A percentile compares a stretch with the other conserved stretches of the same genome.
Conservation (phyloP, 2,113 vertebrate species). For the Ictalurus furcatus region DNA sequence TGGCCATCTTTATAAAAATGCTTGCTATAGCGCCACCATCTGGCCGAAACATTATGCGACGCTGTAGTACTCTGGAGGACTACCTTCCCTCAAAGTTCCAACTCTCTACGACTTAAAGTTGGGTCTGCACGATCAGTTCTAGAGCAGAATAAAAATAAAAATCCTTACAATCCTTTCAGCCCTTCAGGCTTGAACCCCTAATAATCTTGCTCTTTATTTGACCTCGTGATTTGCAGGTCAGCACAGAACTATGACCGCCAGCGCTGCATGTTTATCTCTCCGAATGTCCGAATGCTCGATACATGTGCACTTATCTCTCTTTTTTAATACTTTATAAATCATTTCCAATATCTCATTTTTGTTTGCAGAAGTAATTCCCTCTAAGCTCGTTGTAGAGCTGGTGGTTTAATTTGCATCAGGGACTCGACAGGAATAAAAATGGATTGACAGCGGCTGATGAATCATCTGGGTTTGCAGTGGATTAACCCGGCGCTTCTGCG, state of each 20-base stretch:
- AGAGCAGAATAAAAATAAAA: too few relatives aligned
- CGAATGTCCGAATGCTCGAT: conserved; percentile 34
- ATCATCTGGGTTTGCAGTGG: conserved; percentile 50
- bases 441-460: conserved; percentile 56
- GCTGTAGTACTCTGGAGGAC: too few relatives aligned
- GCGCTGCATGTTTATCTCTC: conserved; percentile 36
- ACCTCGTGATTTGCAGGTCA: neutral
- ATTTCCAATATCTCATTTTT: conserved; percentile 73
- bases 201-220: neutral
- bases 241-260: neutral
- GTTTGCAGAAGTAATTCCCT: conserved; percentile 72
- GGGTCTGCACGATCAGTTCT: too few relatives aligned
- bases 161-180: too few relatives aligned
- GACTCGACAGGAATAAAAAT: conserved; percentile 63
- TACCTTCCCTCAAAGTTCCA: too few relatives aligned
- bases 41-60: too few relatives aligned
- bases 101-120: too few relatives aligned
- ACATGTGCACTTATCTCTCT: conserved; percentile 45
- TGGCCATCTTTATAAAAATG: too few relatives aligned
- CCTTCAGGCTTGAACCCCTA: too few relatives aligned
- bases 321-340: conserved; percentile 46
- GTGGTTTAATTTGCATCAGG: conserved; percentile 67
- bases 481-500: conserved; percentile 53
- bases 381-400: conserved; percentile 72
- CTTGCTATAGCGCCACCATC: too few relatives aligned